Percentiles rank a stretch among this genome's conserved stretches.
phyloP scores from a whole-genome alignment of 2,113 vertebrate species.

The Bettongia penicillata region DNA sequence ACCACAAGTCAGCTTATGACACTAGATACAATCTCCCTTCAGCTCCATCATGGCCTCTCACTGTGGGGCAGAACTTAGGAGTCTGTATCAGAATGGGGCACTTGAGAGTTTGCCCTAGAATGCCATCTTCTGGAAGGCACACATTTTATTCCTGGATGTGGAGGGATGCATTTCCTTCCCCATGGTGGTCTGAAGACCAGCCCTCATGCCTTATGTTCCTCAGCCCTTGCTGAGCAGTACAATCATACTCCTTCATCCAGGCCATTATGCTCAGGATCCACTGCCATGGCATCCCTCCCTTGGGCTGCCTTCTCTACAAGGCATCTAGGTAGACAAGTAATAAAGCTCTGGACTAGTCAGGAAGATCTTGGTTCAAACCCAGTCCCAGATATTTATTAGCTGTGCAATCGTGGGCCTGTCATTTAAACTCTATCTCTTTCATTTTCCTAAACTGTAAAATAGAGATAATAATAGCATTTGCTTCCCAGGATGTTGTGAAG shows the following conservation, averaged over 20 bases:
- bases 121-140: background rate
- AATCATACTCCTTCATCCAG: background rate
- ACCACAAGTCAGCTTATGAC: background rate
- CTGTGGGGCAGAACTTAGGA: background rate
- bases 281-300: background rate
- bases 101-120: background rate
- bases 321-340: background rate
- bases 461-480: background rate
- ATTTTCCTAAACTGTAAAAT: background rate
- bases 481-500: background rate
- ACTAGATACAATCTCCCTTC: background rate
- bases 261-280: background rate
- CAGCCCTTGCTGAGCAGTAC: background rate
- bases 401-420: background rate
- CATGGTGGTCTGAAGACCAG: background rate
- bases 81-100: background rate
- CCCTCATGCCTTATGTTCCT: background rate
- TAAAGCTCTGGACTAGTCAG: background rate
- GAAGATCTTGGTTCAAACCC: background rate
- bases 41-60: background rate
- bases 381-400: background rate
- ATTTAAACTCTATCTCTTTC: background rate
- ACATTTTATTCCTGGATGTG: background rate
- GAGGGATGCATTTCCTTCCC: background rate
- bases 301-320: background rate